Conservation (phyloP, 2,113 vertebrate species). For the Eulemur macaco region DNA sequence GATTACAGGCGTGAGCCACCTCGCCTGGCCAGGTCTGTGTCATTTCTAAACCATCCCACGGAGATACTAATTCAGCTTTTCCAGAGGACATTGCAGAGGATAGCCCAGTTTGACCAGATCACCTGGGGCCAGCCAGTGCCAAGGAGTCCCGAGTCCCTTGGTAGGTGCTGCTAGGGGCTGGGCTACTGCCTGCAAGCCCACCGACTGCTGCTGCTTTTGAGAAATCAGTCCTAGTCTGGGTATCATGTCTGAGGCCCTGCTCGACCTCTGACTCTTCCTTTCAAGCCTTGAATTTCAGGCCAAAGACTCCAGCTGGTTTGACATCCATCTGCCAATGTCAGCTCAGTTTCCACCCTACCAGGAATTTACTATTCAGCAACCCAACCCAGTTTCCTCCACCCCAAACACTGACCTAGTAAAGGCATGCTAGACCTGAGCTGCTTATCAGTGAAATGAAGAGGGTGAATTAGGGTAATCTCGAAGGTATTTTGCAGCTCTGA, state of each 20-base stretch:
- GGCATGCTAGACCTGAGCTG: not conserved
- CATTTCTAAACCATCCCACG: not conserved
- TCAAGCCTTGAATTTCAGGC: constrained; percentile 34
- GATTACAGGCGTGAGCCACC: no score
- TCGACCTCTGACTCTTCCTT: constrained; percentile 8
- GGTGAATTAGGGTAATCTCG: constrained; percentile 20
- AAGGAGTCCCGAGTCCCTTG: not conserved
- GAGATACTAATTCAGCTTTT: not conserved
- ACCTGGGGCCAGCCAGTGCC: not conserved
- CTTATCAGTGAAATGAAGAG: constrained; percentile 40
- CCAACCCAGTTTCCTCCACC: constrained; percentile 4
- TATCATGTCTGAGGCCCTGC: not conserved
- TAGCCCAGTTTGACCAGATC: not conserved
- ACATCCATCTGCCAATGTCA: not conserved
- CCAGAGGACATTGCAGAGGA: not conserved
- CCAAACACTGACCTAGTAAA: constrained; percentile 55
- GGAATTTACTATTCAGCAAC: constrained; percentile 54
- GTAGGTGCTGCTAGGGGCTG: not conserved
- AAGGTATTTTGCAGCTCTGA: constrained; percentile 1
- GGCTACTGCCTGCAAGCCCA: not conserved
- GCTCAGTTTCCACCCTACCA: constrained; percentile 16
- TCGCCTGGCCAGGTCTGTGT: not conserved
- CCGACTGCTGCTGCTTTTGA: not conserved
- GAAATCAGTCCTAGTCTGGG: not conserved
- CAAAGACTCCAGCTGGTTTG: not conserved